These are phyloP conservation scores for Haliclystus octoradiatus DNA, from an alignment of 30 jellyfish, hydroid and myxozoan species.

Conservation along the genomic window DNA sequence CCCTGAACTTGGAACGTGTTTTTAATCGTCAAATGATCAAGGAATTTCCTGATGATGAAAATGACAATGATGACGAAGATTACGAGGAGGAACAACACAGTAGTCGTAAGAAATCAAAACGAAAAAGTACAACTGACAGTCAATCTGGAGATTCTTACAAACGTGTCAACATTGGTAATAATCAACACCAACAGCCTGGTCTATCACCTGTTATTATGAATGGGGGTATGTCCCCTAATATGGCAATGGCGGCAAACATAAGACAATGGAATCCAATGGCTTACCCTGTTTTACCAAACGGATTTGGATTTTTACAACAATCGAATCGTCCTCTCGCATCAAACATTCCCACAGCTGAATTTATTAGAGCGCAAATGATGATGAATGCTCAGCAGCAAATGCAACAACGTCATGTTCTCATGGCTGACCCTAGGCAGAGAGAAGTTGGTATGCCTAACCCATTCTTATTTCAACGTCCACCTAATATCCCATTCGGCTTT, in stretches of 20 bases:
- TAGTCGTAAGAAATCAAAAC: slow-evolving; percentile 22
- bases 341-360: not conserved
- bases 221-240: not conserved
- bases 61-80: slow-evolving; percentile 66
- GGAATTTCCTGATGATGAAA: slow-evolving; percentile 75
- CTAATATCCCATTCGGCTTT: not conserved
- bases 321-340: not conserved
- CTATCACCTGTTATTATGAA: too few species aligned
- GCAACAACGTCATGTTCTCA: not conserved
- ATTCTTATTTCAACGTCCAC: not conserved
- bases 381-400: not conserved
- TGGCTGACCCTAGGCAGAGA: not conserved
- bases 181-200: not conserved
- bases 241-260: not conserved
- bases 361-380: not conserved
- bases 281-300: not conserved
- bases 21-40: slow-evolving; percentile 42
- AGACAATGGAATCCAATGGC: not conserved
- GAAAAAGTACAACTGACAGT: slow-evolving; percentile 2
- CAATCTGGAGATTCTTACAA: not conserved
- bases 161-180: not conserved
- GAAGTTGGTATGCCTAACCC: not conserved
- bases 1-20: slow-evolving; percentile 55
- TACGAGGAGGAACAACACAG: slow-evolving; percentile 51
- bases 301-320: not conserved